Base-by-base conservation (phyloP, 2,888 invertebrate genomes). In the Lasioglossum vierecki region DNA sequence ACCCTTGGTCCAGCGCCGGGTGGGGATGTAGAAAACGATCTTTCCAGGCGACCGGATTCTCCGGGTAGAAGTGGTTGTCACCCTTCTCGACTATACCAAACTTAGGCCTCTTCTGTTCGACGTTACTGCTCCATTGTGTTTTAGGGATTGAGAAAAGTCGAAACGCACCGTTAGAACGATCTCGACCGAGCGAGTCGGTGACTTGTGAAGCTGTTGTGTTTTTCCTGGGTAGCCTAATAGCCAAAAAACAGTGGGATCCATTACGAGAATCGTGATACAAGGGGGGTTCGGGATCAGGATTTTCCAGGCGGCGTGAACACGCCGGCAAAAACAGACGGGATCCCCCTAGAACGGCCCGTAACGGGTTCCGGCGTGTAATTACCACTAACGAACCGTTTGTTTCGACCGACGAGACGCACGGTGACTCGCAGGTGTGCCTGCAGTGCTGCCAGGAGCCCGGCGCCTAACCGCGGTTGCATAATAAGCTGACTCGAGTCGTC, bases 301-400 rank as follows among this genome's bases (percentile, higher is more conserved):
- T 68, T 68, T 39, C 39, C 35, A 35, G 63, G 35, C 66, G 66
- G 70, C 41, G 70, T 2, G 41, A 70, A 70, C n/a, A 41, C 9
- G 41, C 11, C 22, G n/a, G 41, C 41, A 70, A 70, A 70, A 70
- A 70, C 70, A 8, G 63, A 6, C 63, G 63, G 30, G 63, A 63
- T 63, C 30, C 63, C 63, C 30, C 30, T 30, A 30, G 63, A 63
- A 30, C 30, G 30, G n/a, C n/a, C 39, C 74, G 85, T 91, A 91
- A 91, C 91, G 91, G 91, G 85, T 86, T 80, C 57, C 22, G 63
- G 74, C 77, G 75, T 75, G 83, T 89, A 91, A 91, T 91, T 91
- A 88, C 88, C 68, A 84, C 90, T 91, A 91, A 91, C 91, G 91
- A 91, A 91, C 90, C 85, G 89, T 90, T 90, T 90, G 90, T 85